A percentile compares a stretch with the other conserved stretches of the same genome.
These are phyloP conservation scores for Anthoscopus minutus DNA, from an alignment of 2,113 vertebrate species.

Conservation along the genomic window DNA sequence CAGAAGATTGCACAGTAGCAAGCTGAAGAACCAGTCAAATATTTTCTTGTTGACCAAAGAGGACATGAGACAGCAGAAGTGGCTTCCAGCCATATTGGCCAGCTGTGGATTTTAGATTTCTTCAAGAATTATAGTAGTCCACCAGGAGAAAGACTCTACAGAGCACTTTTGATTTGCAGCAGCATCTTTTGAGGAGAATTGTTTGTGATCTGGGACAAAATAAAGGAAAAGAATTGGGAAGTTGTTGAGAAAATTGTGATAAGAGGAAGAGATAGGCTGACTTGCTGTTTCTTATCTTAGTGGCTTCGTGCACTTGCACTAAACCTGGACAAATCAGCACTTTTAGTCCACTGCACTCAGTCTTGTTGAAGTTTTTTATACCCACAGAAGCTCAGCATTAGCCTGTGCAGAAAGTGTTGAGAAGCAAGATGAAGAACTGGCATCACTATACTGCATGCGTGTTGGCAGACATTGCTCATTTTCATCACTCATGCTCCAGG, in stretches of 20 bases:
- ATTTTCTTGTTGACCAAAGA: background rate
- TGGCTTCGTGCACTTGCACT: background rate
- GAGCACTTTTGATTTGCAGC: background rate
- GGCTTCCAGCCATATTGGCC: background rate
- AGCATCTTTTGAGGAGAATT: background rate
- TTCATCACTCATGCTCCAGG: background rate
- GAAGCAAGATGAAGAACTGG: background rate
- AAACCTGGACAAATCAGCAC: background rate
- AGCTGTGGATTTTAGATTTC: background rate
- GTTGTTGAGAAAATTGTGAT: background rate
- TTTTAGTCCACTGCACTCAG: background rate
- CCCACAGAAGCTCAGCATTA: background rate
- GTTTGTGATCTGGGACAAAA: background rate
- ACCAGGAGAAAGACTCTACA: background rate
- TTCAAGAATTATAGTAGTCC: background rate
- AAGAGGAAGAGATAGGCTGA: background rate
- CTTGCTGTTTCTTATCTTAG: background rate
- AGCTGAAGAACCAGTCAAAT: background rate
- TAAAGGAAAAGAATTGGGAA: background rate
- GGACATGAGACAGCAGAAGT: background rate
- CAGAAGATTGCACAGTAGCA: background rate
- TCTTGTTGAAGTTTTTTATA: background rate
- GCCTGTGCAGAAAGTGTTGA: background rate
- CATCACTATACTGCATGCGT: background rate
- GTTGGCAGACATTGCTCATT: accelerated